These are phyloP conservation scores for Pteria penguin DNA, from an alignment of 2,888 invertebrate species.

Conservation along the genomic window DNA sequence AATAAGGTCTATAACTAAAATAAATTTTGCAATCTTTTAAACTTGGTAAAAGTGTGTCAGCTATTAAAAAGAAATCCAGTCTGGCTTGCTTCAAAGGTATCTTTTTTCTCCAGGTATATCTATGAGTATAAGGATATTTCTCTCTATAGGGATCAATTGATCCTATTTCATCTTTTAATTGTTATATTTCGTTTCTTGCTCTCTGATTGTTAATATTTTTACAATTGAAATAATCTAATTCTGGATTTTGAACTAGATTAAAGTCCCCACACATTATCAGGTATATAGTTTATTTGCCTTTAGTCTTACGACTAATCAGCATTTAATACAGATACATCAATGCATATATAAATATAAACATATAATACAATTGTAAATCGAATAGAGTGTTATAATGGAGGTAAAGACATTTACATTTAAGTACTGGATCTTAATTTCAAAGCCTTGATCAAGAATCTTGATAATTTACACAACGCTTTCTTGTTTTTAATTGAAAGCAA, in stretches of 20 bases:
- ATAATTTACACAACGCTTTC: too few species aligned
- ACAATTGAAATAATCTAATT: neutral
- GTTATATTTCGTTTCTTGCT: slow-evolving; percentile 1
- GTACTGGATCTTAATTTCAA: too few species aligned
- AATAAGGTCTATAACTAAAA: neutral
- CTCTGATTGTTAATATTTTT: neutral
- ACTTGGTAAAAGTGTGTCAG: neutral
- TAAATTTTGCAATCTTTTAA: neutral
- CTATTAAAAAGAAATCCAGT: neutral
- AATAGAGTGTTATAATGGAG: too few species aligned
- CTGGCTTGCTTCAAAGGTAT: neutral
- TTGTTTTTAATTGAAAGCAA: too few species aligned
- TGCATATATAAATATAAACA: too few species aligned
- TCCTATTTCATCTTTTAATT: neutral
- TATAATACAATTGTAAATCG: too few species aligned
- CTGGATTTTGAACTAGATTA: neutral
- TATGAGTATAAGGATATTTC: too few species aligned
- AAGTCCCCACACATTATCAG: neutral
- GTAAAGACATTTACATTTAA: too few species aligned
- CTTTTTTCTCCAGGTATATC: neutral
- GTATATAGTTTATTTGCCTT: too few species aligned
- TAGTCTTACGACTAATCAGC: too few species aligned
- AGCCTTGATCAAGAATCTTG: too few species aligned
- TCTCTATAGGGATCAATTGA: neutral
- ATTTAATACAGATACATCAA: too few species aligned